phyloP scores from a whole-genome alignment of 2,113 vertebrate species.

The Callipepla squamata region DNA sequence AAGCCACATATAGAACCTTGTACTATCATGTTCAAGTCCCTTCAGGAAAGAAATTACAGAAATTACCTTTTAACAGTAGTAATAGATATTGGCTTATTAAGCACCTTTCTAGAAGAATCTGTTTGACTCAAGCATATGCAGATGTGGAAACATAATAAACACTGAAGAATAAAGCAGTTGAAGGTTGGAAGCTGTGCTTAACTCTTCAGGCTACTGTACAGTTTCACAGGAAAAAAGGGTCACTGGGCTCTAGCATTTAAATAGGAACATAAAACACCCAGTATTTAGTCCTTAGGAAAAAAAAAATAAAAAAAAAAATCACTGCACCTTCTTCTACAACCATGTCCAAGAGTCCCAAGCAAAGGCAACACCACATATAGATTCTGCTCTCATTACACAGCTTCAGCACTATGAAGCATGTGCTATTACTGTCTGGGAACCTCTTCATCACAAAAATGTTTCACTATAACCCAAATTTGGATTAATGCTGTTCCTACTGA shows the following conservation, averaged over 20 bases:
- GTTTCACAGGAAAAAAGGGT: slow-evolving; percentile 5
- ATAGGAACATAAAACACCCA: neutral
- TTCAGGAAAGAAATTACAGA: neutral
- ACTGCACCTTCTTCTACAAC: neutral
- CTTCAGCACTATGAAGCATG: neutral
- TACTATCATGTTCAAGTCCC: neutral
- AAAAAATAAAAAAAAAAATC: neutral
- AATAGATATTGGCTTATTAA: neutral
- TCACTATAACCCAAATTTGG: rapidly evolving
- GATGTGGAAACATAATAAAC: neutral
- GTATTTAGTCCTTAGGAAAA: neutral
- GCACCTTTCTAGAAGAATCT: neutral
- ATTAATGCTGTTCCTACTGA: neutral
- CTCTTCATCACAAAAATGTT: neutral
- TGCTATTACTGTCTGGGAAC: neutral
- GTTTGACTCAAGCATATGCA: neutral
- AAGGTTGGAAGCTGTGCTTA: neutral
- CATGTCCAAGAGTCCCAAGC: neutral
- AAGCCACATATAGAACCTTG: neutral
- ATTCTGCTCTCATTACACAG: neutral
- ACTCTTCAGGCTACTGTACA: neutral
- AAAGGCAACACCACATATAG: neutral
- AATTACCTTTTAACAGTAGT: neutral
- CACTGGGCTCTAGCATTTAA: neutral
- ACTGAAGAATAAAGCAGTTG: neutral